Evolutionary conservation across 2,797 vertebrate genomes (phyloP), one percentile per base, ranked within the genome.

Genomic region (Tenualosa thibaudeaui): DNA sequence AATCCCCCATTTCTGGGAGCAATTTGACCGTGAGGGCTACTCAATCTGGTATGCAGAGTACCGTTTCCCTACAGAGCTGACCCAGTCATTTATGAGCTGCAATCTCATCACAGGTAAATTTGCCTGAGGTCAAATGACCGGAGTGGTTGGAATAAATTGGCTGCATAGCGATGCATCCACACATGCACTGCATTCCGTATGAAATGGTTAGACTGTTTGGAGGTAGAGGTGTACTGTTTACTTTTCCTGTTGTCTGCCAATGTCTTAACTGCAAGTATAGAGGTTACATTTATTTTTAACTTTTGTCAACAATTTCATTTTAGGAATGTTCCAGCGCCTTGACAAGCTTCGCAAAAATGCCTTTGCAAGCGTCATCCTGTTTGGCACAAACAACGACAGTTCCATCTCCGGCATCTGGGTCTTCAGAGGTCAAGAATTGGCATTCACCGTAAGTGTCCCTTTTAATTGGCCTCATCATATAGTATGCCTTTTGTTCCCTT

Each of bases 261-360:
- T 62, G 6, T 62, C 22, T 26, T n/a, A 7, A 24, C 17, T 62
- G 58, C 4, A 62, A n/a, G 24, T 9, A 60, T 56, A 19, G 5
- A 22, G 3, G 19, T n/a, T 60, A 6, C 56, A 6, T 65, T 6
- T 46, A 22, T 0, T 46, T 31, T 78, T n/a, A 24, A 24, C n/a
- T 24, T 24, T 10, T n/a, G n/a, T n/a, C 22, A n/a, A 37, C 9
- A 6, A 51, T 40, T 46, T n/a, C 83, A 82, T 22, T 5, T 56
- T 88, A 96, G 96, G 95, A 83, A 99, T 99, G 98, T 98, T 97
- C 93, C 98, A 99, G 89, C 96, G 97, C 51, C 91, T 99, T 88
- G 98, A 98, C 91, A 98, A 97, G 87, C 96, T 98, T 62, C 92
- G 97, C 87, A 99, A 98, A 93, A 98, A 96, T 1, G 97, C 96